Percentiles rank a stretch among this genome's conserved stretches.
phyloP scores from a whole-genome alignment of 2,888 invertebrate genomes.

The Drosophila melanosoma region DNA sequence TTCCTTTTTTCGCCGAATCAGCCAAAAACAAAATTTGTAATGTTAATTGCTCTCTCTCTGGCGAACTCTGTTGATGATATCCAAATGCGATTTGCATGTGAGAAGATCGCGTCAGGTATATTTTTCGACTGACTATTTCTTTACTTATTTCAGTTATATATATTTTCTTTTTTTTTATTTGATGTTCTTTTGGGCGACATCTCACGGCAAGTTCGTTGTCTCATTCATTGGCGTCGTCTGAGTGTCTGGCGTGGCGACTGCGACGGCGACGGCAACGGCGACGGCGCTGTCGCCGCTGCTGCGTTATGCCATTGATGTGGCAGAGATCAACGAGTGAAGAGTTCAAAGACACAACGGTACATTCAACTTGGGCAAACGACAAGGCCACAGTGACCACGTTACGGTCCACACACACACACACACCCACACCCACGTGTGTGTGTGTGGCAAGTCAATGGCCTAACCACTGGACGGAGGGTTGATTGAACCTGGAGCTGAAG shows the following conservation, averaged over 20 bases:
- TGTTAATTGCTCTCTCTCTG: constrained; percentile 58
- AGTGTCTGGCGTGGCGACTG: constrained; percentile 71
- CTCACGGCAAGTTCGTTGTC: constrained; percentile 69
- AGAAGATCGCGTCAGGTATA: constrained; percentile 77
- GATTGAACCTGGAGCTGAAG: constrained; percentile 61
- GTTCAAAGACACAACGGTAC: constrained; percentile 79
- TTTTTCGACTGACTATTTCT: constrained; percentile 63
- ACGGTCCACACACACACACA: constrained; percentile 63
- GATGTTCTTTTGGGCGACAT: constrained; percentile 35
- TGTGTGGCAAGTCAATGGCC: constrained; percentile 71
- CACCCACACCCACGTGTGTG: constrained; percentile 60
- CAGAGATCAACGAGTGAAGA: constrained; percentile 31
- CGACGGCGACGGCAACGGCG: constrained; percentile 18
- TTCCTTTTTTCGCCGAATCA: constrained; percentile 50
- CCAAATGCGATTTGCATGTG: constrained; percentile 64
- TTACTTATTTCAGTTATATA: constrained; percentile 34
- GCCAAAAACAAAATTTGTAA: constrained; percentile 71
- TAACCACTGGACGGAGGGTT: constrained; percentile 48
- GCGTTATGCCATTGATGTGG: constrained; percentile 72
- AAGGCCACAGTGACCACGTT: constrained; percentile 66
- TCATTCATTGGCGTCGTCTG: constrained; percentile 79
- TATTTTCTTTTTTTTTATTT: neutral
- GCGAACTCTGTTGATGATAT: constrained; percentile 38
- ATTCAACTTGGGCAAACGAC: constrained; percentile 72
- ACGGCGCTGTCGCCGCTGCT: constrained; percentile 10